Evolutionary conservation across 2,797 vertebrate genomes (phyloP), one percentile per base, ranked within the genome.

Genomic region (Varecia variegata): DNA sequence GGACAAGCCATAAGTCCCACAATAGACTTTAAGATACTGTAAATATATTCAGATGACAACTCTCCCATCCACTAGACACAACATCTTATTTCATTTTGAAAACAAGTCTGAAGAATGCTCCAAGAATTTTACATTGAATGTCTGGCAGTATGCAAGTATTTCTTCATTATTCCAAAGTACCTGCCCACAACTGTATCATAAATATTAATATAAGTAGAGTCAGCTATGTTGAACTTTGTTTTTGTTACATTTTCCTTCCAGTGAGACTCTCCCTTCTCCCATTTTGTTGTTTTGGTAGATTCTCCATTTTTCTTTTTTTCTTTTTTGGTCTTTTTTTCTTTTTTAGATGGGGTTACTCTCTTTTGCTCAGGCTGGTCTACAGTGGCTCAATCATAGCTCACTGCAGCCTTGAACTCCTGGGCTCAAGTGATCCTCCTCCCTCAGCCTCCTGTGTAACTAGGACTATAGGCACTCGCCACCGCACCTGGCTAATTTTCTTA

Each of bases 81-180:
- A 56, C 6, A 8, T 98, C 97, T 95, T 98, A 96, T 98, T 98
- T 98, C 45, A 93, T 97, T 83, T 96, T 2, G 3, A 97, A 98
- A 97, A 97, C 93, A 76, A 93, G 87, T 96, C 23, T 56, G 84
- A 95, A 93, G 82, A 94, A 97, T 95, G 62, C 70, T 88, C 94
- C 76, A 96, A 97, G 94, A 98, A 98, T 94, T 98, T 96, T 92
- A 68, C 47, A 7, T 90, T 35, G 92, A 93, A n/a, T 97, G 89
- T 97, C 86, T 90, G 90, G 96, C 73, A 43, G 95, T 95, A 65
- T 58, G 71, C 38, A 96, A 76, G 70, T 32, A 60, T 98, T 97
- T 98, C 50, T 97, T 97, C 93, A 88, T 94, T 96, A 96, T 88
- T 96, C 85, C 79, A 81, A 97, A 77, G 4, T 30, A 91, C 83